A percentile compares a stretch with the other conserved stretches of the same genome.
Evolutionary conservation across 2,113 vertebrate genomes (phyloP).

Genomic region (Apteryx owenii): DNA sequence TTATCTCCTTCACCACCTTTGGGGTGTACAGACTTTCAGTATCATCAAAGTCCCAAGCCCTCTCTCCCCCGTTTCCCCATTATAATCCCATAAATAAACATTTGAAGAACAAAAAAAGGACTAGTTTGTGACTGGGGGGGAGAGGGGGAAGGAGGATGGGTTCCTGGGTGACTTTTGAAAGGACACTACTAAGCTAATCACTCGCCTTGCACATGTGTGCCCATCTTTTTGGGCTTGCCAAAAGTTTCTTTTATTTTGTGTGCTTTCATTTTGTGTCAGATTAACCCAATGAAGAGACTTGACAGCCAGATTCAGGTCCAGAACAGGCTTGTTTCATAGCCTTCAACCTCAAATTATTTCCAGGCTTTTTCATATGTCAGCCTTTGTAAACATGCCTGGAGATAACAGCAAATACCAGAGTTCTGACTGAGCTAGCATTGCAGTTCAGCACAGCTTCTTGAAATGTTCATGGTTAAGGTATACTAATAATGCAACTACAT

Average conservation of each 20-base stretch:
- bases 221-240: constrained; percentile 18
- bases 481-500: neutral
- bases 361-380: constrained; percentile 32
- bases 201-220: neutral
- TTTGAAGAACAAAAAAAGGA: constrained; percentile 52
- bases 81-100: constrained; percentile 60
- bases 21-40: constrained; percentile 19
- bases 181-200: constrained; percentile 41
- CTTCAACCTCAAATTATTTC: constrained; percentile 49
- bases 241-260: neutral
- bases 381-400: constrained; percentile 11
- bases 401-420: constrained; percentile 28
- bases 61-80: constrained; percentile 11
- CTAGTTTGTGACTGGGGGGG: neutral
- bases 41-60: constrained; percentile 60
- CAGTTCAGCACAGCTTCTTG: neutral
- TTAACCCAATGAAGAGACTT: constrained; percentile 14
- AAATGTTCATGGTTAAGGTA: neutral
- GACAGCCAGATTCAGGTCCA: constrained; percentile 33
- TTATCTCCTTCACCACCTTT: constrained; percentile 57
- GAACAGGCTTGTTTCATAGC: constrained; percentile 23
- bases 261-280: constrained; percentile 55
- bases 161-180: constrained; percentile 21
- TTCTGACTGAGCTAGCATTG: constrained; percentile 4
- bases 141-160: neutral